Conservation (phyloP, 1,140 invertebrate species). For the Monochamus saltuarius region DNA sequence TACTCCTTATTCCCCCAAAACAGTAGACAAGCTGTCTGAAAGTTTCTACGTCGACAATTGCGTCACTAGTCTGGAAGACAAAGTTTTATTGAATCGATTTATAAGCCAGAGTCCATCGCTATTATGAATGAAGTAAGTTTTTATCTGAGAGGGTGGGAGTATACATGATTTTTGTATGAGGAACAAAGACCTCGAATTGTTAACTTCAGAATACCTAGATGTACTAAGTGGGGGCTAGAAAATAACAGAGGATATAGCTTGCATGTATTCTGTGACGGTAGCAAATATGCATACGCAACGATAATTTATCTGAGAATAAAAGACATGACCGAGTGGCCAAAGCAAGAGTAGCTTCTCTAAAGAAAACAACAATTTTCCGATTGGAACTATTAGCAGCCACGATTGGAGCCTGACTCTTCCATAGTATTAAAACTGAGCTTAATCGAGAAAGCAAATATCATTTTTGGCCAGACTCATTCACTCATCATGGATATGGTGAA, state of each 20-base stretch:
- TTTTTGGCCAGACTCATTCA: not conserved
- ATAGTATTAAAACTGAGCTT: constrained; percentile 13
- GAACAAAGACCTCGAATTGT: no score
- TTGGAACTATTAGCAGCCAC: constrained; percentile 23
- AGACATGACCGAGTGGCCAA: constrained; percentile 18
- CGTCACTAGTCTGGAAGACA: no score
- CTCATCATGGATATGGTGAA: constrained; percentile 31
- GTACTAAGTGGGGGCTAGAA: no score
- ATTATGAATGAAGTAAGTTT: no score
- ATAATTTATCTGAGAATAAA: constrained; percentile 12
- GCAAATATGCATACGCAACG: constrained; percentile 12
- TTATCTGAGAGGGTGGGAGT: no score
- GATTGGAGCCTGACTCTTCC: constrained; percentile 11
- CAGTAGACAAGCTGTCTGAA: constrained; percentile 13
- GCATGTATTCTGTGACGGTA: no score
- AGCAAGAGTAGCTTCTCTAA: constrained; percentile 25
- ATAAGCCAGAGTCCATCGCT: no score
- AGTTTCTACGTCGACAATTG: constrained; percentile 32
- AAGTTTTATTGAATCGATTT: no score
- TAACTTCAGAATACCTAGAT: no score
- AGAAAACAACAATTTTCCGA: constrained; percentile 8
- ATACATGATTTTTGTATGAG: no score
- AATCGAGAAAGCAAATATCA: no score
- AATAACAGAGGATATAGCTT: no score
- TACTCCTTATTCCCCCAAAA: constrained; percentile 2